Percentiles rank a stretch among this genome's conserved stretches.
These are phyloP conservation scores for Cynodonichthys magdalenae DNA, from an alignment of 2,797 vertebrate genomes.

Conservation along the genomic window DNA sequence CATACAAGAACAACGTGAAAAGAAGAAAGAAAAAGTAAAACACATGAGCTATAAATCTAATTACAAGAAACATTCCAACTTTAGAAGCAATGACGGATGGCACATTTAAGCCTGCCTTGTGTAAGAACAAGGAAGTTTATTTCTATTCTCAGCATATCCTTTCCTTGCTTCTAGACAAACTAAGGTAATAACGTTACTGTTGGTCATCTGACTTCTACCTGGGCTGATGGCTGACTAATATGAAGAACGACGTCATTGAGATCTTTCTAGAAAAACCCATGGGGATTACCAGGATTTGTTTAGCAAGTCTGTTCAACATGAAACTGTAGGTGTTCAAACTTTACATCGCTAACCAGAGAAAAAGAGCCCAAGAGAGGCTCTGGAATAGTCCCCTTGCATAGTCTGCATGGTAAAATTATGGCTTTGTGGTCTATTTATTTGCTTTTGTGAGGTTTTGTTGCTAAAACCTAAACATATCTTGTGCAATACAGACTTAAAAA, in stretches of 20 bases:
- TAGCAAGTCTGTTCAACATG: conserved; percentile 73
- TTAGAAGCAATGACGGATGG: neutral
- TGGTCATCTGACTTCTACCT: conserved; percentile 33
- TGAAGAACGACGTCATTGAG: conserved; percentile 62
- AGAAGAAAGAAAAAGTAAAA: neutral
- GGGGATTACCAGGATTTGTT: conserved; percentile 77
- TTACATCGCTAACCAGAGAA: conserved; percentile 36
- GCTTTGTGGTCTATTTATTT: too few species aligned
- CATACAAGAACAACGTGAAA: neutral
- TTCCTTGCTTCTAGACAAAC: conserved; percentile 25
- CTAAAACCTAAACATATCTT: too few species aligned
- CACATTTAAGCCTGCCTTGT: conserved; percentile 6
- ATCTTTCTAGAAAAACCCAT: conserved; percentile 63
- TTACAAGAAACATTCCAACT: neutral
- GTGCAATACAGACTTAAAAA: too few species aligned
- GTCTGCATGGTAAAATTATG: neutral
- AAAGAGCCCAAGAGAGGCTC: conserved; percentile 18
- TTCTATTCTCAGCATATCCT: conserved; percentile 31
- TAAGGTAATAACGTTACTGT: conserved; percentile 36
- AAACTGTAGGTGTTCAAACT: conserved; percentile 56
- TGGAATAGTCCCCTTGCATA: conserved; percentile 12
- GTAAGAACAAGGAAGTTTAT: conserved; percentile 22
- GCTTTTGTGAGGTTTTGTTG: too few species aligned
- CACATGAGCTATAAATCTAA: neutral
- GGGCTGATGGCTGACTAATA: conserved; percentile 62